Evolutionary conservation across 2,888 invertebrate genomes (phyloP).

Genomic region (Melikaiella ostensackeni): DNA sequence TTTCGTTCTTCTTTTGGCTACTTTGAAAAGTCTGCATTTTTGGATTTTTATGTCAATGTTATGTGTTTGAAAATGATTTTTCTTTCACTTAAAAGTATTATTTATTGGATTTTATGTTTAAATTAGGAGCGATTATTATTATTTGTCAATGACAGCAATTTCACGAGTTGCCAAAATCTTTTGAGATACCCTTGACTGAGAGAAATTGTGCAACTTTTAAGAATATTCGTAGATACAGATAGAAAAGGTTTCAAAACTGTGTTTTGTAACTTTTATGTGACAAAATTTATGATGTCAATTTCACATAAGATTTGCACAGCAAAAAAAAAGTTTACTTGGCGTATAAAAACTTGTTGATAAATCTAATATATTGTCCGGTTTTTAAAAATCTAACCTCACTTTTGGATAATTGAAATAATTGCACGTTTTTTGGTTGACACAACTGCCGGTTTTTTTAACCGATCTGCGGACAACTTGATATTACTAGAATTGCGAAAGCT

Average conservation of each 20-base stretch:
- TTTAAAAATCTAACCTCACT: no score
- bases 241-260: conserved; percentile 5
- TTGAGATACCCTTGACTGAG: not conserved
- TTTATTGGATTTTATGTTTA: not conserved
- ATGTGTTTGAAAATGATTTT: not conserved
- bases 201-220: conserved; percentile 7
- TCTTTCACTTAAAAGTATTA: not conserved
- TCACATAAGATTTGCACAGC: no score
- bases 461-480: no score
- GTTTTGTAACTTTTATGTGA: no score
- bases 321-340: no score
- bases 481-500: no score
- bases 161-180: not conserved
- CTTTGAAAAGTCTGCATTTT: not conserved
- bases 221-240: conserved; percentile 6
- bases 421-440: no score
- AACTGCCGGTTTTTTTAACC: no score
- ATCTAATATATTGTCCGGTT: no score
- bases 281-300: no score
- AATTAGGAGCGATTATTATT: not conserved
- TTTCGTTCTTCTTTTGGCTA: not conserved
- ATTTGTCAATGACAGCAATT: not conserved
- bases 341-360: no score
- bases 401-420: no score
- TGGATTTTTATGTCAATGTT: not conserved